Percentiles rank a stretch among this genome's conserved stretches.
These are phyloP conservation scores for Mercenaria mercenaria DNA, from an alignment of 1,140 invertebrate species.

Conservation along the genomic window DNA sequence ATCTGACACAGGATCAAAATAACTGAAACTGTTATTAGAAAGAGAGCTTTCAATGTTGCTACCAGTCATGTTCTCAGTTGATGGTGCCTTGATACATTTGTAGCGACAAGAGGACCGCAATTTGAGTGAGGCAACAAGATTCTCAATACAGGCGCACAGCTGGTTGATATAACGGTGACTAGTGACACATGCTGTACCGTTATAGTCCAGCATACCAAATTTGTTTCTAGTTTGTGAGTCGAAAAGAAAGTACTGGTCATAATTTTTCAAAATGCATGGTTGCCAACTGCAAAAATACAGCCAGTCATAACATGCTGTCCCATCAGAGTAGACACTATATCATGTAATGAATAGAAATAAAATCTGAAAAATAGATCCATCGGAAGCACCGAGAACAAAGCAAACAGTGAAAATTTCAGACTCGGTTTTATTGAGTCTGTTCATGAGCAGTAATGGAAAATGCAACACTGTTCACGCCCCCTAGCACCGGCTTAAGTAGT, in stretches of 20 bases:
- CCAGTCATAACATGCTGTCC: too few relatives aligned
- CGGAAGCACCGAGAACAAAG: too few relatives aligned
- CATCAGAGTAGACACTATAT: not conserved
- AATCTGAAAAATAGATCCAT: too few relatives aligned
- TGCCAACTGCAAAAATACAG: not conserved
- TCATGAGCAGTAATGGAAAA: too few relatives aligned
- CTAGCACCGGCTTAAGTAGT: too few relatives aligned
- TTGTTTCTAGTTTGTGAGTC: constrained; percentile 2
- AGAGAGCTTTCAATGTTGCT: not conserved
- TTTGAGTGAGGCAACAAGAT: not conserved
- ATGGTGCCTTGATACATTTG: not conserved
- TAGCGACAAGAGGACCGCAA: not conserved
- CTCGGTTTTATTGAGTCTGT: too few relatives aligned
- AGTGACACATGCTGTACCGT: not conserved
- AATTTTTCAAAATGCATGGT: not conserved
- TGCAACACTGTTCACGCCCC: too few relatives aligned
- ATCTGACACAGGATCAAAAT: constrained; percentile 8
- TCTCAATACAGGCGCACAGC: not conserved
- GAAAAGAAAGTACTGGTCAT: constrained; percentile 6
- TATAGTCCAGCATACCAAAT: not conserved
- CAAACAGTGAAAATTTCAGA: too few relatives aligned
- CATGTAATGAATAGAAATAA: not conserved
- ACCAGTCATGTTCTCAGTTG: not conserved
- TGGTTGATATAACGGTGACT: not conserved
- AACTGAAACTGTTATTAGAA: not conserved